Conservation (phyloP, 2,113 vertebrate species). For the Rafetus swinhoei region DNA sequence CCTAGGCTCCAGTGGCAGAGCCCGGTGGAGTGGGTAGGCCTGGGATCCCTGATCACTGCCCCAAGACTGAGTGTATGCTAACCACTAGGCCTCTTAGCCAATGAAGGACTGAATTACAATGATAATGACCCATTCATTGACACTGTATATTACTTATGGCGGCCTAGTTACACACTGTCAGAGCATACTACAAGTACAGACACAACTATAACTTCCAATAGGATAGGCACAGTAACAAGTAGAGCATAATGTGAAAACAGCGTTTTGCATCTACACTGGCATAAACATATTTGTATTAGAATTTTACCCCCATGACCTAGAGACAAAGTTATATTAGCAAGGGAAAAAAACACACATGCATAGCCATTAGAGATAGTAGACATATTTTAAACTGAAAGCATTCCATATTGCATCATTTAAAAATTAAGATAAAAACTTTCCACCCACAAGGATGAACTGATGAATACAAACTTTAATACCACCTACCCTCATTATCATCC, state of each 20-base stretch:
- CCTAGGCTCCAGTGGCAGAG: not conserved
- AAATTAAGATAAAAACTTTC: constrained; percentile 26
- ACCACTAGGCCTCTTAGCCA: not conserved
- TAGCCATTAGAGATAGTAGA: not conserved
- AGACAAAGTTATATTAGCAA: not conserved
- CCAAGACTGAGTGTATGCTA: not conserved
- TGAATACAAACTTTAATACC: not conserved
- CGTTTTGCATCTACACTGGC: not conserved
- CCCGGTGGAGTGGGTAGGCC: not conserved
- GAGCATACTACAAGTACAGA: not conserved
- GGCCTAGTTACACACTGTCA: not conserved
- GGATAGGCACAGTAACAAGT: not conserved
- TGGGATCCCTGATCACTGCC: not conserved
- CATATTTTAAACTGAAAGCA: not conserved
- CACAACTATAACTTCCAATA: not conserved
- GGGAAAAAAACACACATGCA: not conserved
- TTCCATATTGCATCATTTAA: not conserved
- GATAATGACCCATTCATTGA: not conserved
- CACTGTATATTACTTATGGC: not conserved
- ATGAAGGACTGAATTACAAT: not conserved
- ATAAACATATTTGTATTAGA: not conserved
- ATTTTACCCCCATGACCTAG: not conserved
- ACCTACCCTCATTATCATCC: constrained; percentile 75
- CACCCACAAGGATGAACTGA: not conserved
- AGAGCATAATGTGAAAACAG: not conserved